Conservation (phyloP, 2,113 vertebrate genomes). For the Alectura lathami region DNA sequence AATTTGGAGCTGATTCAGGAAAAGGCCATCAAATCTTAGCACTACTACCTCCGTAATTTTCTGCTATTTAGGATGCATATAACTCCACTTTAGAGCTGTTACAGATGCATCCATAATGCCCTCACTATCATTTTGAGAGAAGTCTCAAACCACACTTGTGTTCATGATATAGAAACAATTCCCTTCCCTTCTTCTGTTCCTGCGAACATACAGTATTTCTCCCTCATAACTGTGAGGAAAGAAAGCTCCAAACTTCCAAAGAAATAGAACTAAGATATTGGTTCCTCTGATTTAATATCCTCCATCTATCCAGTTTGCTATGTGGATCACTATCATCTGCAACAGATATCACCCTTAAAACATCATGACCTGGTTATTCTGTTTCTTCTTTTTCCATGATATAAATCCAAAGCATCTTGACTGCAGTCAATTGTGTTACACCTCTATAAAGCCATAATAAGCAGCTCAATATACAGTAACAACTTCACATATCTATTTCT, state of each 20-base stretch:
- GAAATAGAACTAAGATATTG: not conserved
- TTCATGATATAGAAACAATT: not conserved
- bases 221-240: not conserved
- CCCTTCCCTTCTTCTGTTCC: not conserved
- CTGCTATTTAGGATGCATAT: not conserved
- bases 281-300: not conserved
- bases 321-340: not conserved
- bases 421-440: not conserved
- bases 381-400: not conserved
- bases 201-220: not conserved
- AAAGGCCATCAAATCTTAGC: not conserved
- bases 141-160: not conserved
- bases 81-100: not conserved
- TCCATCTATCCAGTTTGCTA: not conserved
- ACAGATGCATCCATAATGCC: not conserved
- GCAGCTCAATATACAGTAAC: not conserved
- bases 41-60: not conserved
- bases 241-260: not conserved
- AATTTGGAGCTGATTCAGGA: constrained; percentile 10
- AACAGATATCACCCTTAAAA: not conserved
- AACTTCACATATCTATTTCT: not conserved
- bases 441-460: not conserved
- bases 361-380: not conserved
- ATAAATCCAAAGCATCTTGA: not conserved
- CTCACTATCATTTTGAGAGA: not conserved